Evolutionary conservation across 2,888 invertebrate genomes (phyloP), one percentile per base, ranked within the genome.

Genomic region (Pollenia amentaria): DNA sequence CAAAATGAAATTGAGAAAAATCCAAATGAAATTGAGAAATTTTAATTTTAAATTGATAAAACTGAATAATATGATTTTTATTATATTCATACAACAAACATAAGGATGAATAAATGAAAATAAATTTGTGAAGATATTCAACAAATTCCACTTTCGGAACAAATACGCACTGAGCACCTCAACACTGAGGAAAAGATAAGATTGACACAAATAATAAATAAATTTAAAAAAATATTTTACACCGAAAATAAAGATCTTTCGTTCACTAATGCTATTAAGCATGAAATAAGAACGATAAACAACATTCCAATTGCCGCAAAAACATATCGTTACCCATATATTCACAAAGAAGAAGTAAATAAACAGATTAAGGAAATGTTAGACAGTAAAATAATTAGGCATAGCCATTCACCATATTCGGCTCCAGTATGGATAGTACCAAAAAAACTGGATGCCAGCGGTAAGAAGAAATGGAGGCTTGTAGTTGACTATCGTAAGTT

Each of bases 351-450:
- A 18, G 64, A 72, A 12, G 80, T 85, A n/a, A 65, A 83, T 4
- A 73, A 29, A 2, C 83, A 87, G 42, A 73, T 87, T 21, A n/a
- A 42, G 11, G 79, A 87, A 55, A 87, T 29, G 29, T 29, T 29
- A 29, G 3, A 29, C 29, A 3, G 3, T 29, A 3, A 3, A 29
- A 29, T 29, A 29, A 29, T 29, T 3, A 29, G 29, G 3, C 29
- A 2, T 3, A 29, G 29, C 0, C 29, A 29, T 29, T 29, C 1
- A 29, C 29, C 29, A 3, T 29, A 29, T 29, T 29, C 3, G 3
- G 29, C 29, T 44, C 83, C 85, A 12, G 65, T 86, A 48, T 88
- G 84, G 87, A 84, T 88, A 10, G 86, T 83, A 6, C 84, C 85
- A 0, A 88, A 89, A 55, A 86, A 87, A 29, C 38, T 44, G 12